Evolutionary conservation across 2,113 vertebrate species (phyloP).

Genomic region (Gallinago media): DNA sequence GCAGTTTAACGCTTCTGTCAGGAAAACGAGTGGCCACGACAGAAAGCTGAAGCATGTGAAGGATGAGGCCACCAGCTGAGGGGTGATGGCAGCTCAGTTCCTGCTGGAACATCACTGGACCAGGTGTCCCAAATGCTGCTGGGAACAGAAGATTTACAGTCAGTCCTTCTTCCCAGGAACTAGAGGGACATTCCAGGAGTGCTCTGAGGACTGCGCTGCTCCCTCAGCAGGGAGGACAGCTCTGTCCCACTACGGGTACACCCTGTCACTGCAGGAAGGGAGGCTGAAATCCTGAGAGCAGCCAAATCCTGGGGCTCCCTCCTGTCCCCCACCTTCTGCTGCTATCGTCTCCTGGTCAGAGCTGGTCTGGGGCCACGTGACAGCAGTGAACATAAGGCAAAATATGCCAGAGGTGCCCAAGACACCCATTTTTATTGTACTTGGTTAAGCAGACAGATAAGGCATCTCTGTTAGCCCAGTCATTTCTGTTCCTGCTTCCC

Average conservation of each 20-base stretch:
- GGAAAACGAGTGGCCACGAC: not conserved
- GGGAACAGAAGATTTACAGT: not conserved
- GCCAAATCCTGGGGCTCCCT: fast-evolving
- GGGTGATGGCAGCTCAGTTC: not conserved
- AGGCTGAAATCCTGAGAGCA: not conserved
- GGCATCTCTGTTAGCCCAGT: not conserved
- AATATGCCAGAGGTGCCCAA: not conserved
- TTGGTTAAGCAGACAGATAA: not conserved
- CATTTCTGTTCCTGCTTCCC: not conserved
- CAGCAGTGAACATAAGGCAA: not conserved
- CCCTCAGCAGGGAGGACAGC: not conserved
- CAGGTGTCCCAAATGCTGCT: not conserved
- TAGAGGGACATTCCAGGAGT: not conserved
- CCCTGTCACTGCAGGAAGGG: not conserved
- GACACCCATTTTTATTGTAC: not conserved
- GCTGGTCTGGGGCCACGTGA: not conserved
- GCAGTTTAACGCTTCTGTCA: not conserved
- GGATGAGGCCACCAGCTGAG: not conserved
- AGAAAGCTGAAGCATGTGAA: not conserved
- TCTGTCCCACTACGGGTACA: not conserved
- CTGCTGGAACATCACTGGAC: not conserved
- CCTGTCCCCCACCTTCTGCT: not conserved
- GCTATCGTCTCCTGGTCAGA: not conserved
- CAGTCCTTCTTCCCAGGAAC: not conserved
- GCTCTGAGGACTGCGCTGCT: not conserved